These are phyloP conservation scores for Oryzias woworae DNA, from an alignment of 2,113 vertebrate genomes.

Conservation along the genomic window DNA sequence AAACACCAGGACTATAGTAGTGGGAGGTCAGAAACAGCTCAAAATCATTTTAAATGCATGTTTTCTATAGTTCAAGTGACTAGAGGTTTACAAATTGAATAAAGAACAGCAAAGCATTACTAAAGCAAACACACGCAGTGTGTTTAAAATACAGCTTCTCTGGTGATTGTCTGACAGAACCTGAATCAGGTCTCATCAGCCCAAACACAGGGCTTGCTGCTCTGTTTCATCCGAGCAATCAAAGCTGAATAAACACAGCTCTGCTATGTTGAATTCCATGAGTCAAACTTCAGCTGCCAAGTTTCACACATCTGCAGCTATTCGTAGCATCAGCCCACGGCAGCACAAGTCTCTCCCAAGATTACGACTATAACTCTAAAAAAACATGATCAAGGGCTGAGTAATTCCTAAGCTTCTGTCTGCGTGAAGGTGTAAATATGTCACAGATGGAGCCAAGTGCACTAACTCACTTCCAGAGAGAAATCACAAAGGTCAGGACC, in stretches of 20 bases:
- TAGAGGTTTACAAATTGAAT: slow-evolving; percentile 17
- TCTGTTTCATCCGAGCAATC: slow-evolving; percentile 70
- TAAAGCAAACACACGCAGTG: background rate
- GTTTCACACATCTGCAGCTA: slow-evolving; percentile 71
- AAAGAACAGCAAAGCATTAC: too few relatives aligned
- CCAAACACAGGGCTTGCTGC: slow-evolving; percentile 34
- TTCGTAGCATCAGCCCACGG: slow-evolving; percentile 41
- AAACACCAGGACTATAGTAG: slow-evolving; percentile 43
- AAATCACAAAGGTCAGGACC: slow-evolving; percentile 30
- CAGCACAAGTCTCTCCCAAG: slow-evolving; percentile 23
- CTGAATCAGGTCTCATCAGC: slow-evolving; percentile 43
- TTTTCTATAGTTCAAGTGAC: slow-evolving; percentile 43
- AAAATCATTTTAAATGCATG: slow-evolving; percentile 50
- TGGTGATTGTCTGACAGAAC: slow-evolving; percentile 24
- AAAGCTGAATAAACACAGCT: slow-evolving; percentile 74
- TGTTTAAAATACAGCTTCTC: slow-evolving; percentile 45
- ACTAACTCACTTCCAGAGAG: slow-evolving; percentile 37
- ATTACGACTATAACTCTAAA: slow-evolving; percentile 50
- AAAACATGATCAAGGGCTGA: slow-evolving; percentile 28
- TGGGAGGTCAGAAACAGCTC: slow-evolving; percentile 72
- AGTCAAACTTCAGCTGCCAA: slow-evolving; percentile 60
- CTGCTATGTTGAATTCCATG: slow-evolving; percentile 59
- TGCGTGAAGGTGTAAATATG: slow-evolving; percentile 44
- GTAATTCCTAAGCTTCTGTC: slow-evolving; percentile 58
- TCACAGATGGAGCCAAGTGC: slow-evolving; percentile 25